Percentiles rank a stretch among this genome's conserved stretches.
Conservation (phyloP, 2,888 invertebrate species). For the Coelopa pilipes region DNA sequence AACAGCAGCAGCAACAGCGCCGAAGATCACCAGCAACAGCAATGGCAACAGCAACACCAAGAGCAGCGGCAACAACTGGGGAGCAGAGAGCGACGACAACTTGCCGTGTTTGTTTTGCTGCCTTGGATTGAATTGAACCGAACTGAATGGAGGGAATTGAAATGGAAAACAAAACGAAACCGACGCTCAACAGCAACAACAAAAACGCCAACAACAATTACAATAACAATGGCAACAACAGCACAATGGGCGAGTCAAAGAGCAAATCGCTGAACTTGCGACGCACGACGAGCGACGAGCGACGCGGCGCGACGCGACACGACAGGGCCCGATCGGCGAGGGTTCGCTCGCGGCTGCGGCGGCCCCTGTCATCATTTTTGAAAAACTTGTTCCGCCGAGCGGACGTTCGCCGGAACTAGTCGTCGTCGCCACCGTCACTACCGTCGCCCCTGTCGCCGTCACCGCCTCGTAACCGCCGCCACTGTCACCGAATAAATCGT, state of each 20-base stretch:
- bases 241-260: slow-evolving; percentile 15
- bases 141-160: slow-evolving; percentile 9
- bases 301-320: background rate
- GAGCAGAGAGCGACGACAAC: too few species aligned
- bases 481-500: too few species aligned
- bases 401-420: slow-evolving; percentile 47
- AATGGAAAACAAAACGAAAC: slow-evolving; percentile 11
- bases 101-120: background rate
- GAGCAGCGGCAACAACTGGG: too few species aligned
- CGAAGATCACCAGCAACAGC: too few species aligned
- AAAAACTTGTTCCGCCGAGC: slow-evolving; percentile 56
- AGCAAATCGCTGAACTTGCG: slow-evolving; percentile 23
- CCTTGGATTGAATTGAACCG: background rate
- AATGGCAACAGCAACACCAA: background rate
- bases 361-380: slow-evolving; percentile 59
- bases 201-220: slow-evolving; percentile 25
- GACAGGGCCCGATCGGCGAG: slow-evolving; percentile 19
- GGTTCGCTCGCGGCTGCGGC: slow-evolving; percentile 48
- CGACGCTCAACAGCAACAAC: slow-evolving; percentile 21
- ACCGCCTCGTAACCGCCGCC: too few species aligned
- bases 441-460: background rate
- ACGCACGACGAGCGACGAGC: background rate
- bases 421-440: background rate
- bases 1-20: too few species aligned
- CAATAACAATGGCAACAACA: slow-evolving; percentile 21